These are phyloP conservation scores for Loriculus beryllinus DNA, from an alignment of 2,797 vertebrate genomes.

Conservation along the genomic window DNA sequence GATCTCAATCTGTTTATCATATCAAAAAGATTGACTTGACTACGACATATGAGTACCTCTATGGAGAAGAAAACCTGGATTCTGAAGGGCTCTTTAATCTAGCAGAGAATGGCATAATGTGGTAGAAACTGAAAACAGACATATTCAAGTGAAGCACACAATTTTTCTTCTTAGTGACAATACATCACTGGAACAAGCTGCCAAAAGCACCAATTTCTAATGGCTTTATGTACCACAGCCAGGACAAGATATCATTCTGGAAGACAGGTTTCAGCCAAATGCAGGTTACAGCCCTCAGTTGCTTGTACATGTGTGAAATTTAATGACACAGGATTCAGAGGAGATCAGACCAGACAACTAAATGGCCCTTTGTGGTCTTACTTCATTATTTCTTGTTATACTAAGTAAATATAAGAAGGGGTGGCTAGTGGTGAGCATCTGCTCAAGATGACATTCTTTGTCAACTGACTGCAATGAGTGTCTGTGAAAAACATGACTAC, in stretches of 20 bases:
- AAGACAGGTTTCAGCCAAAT: neutral
- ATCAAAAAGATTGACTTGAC: slow-evolving; percentile 57
- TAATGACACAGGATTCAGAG: neutral
- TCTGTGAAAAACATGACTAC: neutral
- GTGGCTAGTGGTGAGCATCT: neutral
- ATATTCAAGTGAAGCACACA: neutral
- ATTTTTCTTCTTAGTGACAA: slow-evolving; percentile 18
- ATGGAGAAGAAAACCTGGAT: neutral
- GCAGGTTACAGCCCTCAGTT: neutral
- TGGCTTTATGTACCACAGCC: neutral
- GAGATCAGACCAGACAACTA: neutral
- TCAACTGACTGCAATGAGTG: neutral
- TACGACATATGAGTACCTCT: slow-evolving; percentile 1
- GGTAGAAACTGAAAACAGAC: neutral
- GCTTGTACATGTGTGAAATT: neutral
- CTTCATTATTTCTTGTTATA: neutral
- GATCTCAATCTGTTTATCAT: slow-evolving; percentile 43
- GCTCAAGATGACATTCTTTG: neutral
- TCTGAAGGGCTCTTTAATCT: slow-evolving; percentile 51
- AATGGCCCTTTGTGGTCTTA: neutral
- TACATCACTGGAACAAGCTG: neutral
- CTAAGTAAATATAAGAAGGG: neutral
- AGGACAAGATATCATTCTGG: neutral
- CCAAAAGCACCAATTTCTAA: neutral
- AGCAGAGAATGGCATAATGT: neutral